Percentiles rank a stretch among this genome's conserved stretches.
These are phyloP conservation scores for Ceriagrion tenellum DNA, from an alignment of 2,888 invertebrate species.

Conservation along the genomic window DNA sequence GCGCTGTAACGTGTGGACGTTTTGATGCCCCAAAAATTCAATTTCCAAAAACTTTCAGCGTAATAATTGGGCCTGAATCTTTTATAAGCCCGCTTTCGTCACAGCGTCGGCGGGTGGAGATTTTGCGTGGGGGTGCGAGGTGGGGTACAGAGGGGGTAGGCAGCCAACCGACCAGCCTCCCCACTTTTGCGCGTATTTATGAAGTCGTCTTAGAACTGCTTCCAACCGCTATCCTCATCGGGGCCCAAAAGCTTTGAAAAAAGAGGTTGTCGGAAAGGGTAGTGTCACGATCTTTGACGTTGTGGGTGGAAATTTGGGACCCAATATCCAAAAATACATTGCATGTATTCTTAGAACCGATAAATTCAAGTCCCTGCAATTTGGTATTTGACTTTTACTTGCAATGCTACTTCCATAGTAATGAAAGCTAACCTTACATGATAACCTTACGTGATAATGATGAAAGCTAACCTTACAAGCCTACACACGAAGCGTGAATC, in stretches of 20 bases:
- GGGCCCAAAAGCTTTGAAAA: neutral
- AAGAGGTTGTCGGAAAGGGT: neutral
- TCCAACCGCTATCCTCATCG: neutral
- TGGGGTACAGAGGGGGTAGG: neutral
- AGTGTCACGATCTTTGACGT: neutral
- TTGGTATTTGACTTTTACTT: no score
- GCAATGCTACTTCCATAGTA: no score
- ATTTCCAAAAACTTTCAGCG: constrained; percentile 26
- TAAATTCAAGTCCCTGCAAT: no score
- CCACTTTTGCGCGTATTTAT: neutral
- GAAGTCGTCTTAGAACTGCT: neutral
- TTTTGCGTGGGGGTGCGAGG: neutral
- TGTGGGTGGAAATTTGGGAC: no score
- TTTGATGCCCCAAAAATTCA: constrained; percentile 31
- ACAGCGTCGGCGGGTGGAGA: neutral
- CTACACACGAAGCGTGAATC: no score
- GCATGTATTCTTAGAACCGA: no score
- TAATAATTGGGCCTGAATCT: constrained; percentile 11
- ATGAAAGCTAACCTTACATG: no score
- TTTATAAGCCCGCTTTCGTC: constrained; percentile 5
- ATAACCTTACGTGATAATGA: no score
- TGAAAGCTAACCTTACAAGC: no score
- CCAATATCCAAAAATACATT: no score
- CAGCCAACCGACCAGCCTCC: neutral
- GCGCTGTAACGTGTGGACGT: neutral